These are phyloP conservation scores for Eriosoma lanigerum DNA, from an alignment of 1,140 invertebrate genomes.

Conservation along the genomic window DNA sequence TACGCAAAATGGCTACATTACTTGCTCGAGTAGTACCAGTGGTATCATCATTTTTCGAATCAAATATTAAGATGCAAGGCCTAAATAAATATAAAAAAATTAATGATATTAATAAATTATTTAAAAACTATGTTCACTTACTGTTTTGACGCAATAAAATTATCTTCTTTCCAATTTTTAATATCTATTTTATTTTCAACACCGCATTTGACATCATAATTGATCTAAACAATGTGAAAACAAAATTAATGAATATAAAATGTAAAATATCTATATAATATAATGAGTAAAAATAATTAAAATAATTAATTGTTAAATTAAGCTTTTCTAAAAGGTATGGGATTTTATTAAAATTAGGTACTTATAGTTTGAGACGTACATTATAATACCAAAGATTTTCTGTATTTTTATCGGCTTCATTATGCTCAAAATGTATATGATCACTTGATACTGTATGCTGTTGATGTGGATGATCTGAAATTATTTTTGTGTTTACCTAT, in stretches of 20 bases:
- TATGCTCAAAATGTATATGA: not conserved
- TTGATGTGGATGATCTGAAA: not conserved
- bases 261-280: no score
- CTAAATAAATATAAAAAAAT: conserved; percentile 7
- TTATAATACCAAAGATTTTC: not conserved
- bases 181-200: not conserved
- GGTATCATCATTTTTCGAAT: conserved; percentile 85
- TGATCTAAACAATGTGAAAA: not conserved
- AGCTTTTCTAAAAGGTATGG: no score
- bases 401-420: not conserved
- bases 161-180: not conserved
- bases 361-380: no score
- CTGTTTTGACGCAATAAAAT: not conserved
- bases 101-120: not conserved
- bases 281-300: no score
- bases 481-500: not conserved
- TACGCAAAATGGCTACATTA: conserved; percentile 82
- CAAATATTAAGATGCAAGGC: conserved; percentile 93
- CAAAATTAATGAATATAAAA: no score
- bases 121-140: not conserved
- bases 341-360: no score
- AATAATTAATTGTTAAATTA: no score
- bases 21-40: conserved; percentile 70
- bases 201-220: not conserved
- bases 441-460: no score